Evolutionary conservation across 2,888 invertebrate species (phyloP), one percentile per base, ranked within the genome.

Genomic region (Parapristionchus giblindavisi): DNA sequence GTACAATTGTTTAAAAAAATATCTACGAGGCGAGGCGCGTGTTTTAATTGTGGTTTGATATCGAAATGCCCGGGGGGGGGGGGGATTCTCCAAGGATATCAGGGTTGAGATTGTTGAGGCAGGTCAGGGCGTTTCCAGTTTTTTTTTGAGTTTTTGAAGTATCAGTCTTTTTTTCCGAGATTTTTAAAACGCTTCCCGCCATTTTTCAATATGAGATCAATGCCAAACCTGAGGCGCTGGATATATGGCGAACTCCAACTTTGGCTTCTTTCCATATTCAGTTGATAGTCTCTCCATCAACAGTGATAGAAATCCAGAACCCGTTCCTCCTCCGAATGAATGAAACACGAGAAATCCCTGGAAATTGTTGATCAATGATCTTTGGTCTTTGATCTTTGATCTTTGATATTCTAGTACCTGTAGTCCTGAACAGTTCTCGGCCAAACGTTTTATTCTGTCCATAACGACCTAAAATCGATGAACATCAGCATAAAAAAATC

Each of bases 321-420:
- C 94, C 29, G 94, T 94, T 65, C 94, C 94, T 92, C 94, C 77
- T 92, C 94, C 91, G 81, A 95, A 96, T 4, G 94, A 94, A 89
- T 95, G 94, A 89, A 94, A 95, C 75, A 95, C 92, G 83, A 94
- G 92, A 90, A 94, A 94, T 34, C 94, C 94, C 81, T 90, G 48
- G 17, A 71, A 56, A 27, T 29, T 14, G 8, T 8, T 14, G 1
- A n/a, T 24, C 27, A n/a, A 1, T 43, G 17, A 43, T 43, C 17
- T 43, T 17, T n/a, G n/a, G n/a, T n/a, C n/a, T n/a, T n/a, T n/a
- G 32, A 27, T 29, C 8, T 27, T 8, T 14, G 1, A n/a, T 24
- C 27, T 24, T 2, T 43, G 17, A 43, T 43, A 14, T 43, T 17
- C 43, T 14, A 14, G 17, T 24, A 60, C 75, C 60, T 82, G 82